Evolutionary conservation across 2,797 vertebrate species (phyloP), one percentile per base, ranked within the genome.

Genomic region (Borostomias antarcticus): DNA sequence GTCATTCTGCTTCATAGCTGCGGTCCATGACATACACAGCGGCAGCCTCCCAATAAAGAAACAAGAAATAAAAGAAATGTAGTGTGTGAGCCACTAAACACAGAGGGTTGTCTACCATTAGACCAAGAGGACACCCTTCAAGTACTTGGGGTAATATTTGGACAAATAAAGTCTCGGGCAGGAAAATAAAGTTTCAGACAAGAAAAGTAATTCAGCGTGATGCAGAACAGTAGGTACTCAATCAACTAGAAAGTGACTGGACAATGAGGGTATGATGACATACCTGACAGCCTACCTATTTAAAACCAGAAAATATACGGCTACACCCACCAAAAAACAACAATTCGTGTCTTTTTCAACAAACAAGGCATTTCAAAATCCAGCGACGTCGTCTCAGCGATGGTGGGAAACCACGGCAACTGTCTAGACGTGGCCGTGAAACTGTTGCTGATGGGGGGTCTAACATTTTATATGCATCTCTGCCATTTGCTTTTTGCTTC

Each of bases 401-500:
- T 62, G 54, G 72, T 23, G 67, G 62, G 71, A 69, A 75, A 75
- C 8, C n/a, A 64, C 25, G 10, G 0, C 57, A 68, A 68, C 68
- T 62, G 80, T 86, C 83, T 83, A 84, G 86, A 86, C 76, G 10
- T 66, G 7, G 47, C 7, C 56, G 68, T 64, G 77, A 76, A 81
- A 77, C 56, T 70, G 45, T 74, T 77, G 74, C 63, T 57, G 68
- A 69, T 74, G 71, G 66, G 51, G 59, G 40, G 40, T 70, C 56
- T 45, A 64, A 64, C 37, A 11, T 73, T 84, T 87, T 77, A 82
- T 67, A 75, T 72, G 61, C 64, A 58, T 7, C 2, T 11, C 60
- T 69, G 47, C 75, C 76, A 74, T 79, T 85, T 84, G 70, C 62
- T 76, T 79, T 77, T 70, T 79, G 65, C 70, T 79, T 72, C 37